These are phyloP conservation scores for Tigriopus californicus DNA, from an alignment of 2,888 invertebrate genomes.

Conservation along the genomic window DNA sequence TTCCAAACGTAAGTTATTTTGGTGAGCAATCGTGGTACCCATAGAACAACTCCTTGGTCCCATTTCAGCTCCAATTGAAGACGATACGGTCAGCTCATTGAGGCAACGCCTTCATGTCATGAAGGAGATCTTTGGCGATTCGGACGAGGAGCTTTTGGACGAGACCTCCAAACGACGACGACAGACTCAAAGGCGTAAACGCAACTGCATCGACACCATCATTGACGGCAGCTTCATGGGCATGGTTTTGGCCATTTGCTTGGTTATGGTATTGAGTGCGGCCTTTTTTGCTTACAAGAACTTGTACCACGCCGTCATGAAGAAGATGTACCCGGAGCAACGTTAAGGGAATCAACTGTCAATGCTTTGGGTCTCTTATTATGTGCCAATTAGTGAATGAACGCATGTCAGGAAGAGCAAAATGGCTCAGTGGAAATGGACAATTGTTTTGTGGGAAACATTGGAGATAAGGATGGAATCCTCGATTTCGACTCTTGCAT, in stretches of 20 bases:
- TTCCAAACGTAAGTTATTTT: too few relatives aligned
- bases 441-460: too few relatives aligned
- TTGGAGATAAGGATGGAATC: too few relatives aligned
- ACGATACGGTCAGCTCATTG: not conserved
- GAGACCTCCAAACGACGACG: not conserved
- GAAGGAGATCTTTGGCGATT: slow-evolving; percentile 7
- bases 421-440: too few relatives aligned
- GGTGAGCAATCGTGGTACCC: too few relatives aligned
- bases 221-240: slow-evolving; percentile 17
- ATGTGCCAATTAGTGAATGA: not conserved
- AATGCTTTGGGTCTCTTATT: not conserved
- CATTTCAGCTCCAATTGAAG: not conserved
- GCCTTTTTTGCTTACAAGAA: slow-evolving; percentile 17
- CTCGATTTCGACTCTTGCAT: too few relatives aligned
- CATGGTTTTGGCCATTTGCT: slow-evolving; percentile 13
- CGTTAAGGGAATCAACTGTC: too few relatives aligned
- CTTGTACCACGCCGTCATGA: slow-evolving; percentile 19
- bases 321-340: slow-evolving; percentile 3
- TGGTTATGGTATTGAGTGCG: slow-evolving; percentile 16
- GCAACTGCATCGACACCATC: slow-evolving; percentile 10
- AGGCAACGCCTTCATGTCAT: slow-evolving; percentile 1
- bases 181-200: not conserved
- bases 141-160: not conserved
- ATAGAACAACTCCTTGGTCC: too few relatives aligned
- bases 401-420: too few relatives aligned